Evolutionary conservation across 1,140 invertebrate genomes (phyloP), one percentile per base, ranked within the genome.

Genomic region (Drosophila lowei): DNA sequence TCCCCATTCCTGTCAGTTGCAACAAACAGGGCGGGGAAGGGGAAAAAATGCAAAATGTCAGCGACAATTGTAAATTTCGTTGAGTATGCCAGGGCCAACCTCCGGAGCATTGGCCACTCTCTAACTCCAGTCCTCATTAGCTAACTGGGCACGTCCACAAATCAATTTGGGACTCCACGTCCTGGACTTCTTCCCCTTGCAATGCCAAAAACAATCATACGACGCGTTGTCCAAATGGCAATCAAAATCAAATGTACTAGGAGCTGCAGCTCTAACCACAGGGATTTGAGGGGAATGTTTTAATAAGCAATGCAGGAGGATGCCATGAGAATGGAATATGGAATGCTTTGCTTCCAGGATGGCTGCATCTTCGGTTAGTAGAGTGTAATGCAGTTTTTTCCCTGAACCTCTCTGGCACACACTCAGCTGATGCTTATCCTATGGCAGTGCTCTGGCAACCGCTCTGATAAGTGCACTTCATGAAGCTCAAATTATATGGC

Each of bases 401-500:
- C 30, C 21, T 21, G 50, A 34, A 53, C 15, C 58, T 55, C 58
- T 55, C 30, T 34, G 30, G 30, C 59, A 41, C 21, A 38, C 64
- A 67, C 68, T 72, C 79, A 73, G 70, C 73, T 84, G 79, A 88
- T 85, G 83, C 76, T 77, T 88, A 85, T 85, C 81, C 34, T 86
- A 77, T 66, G 38, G 77, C 65, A 80, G 58, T 77, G 77, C 72
- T 85, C 23, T 85, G 80, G 63, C 68, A 77, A 86, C 61, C 67
- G 54, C 60, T 52, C 73, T 85, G 81, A 85, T 85, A 85, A 85
- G 80, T 85, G 80, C 80, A 86, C 80, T 81, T 74, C 77, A 85
- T 85, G 77, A 85, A 81, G 81, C 72, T 85, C 77, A 86, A 85
- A 85, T 85, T 85, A 85, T 85, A 85, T 86, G 81, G 81, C 60